Base-by-base conservation (phyloP, 2,888 invertebrate genomes). In the Folsomia manolachei region DNA sequence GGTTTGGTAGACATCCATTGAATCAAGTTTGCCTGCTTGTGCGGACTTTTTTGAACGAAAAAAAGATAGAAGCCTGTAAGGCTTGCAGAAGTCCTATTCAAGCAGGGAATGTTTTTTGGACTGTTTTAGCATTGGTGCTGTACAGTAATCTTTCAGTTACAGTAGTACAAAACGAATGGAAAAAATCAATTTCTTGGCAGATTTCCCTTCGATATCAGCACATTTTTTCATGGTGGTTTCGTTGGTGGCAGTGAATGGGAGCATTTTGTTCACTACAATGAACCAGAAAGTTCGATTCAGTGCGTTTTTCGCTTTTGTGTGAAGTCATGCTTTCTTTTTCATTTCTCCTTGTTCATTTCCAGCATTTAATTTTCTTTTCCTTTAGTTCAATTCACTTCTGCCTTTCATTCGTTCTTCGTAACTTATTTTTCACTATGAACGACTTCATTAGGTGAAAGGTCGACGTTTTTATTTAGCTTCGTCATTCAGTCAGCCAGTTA, bases 151-250 rank as follows among this genome's bases (percentile, higher is more conserved):
- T 56, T n/a, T 56, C 56, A 14, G 56, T n/a, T 56, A 56, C 39
- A 14, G 39, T 39, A 39, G 39, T 39, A 39, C 39, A 39, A 39
- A 14, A 14, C 14, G 4, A 14, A 39, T 51, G 25, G 65, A 24
- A 24, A 52, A 66, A 66, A 66, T 66, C 65, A 66, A 66, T 66
- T 70, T 77, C 56, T 74, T 77, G 77, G 77, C 77, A 77, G 73
- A 77, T 77, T 75, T 74, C 73, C 76, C 71, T 74, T 56, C 70
- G 71, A 76, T 73, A 76, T 76, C 76, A 76, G 76, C 76, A 75
- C 68, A 75, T 73, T 75, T 76, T 73, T 72, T 27, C 18, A 4
- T 39, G 39, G 39, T 39, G 39, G 39, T 39, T 68, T 51, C n/a
- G n/a, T n/a, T n/a, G n/a, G n/a, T n/a, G n/a, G 24, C 56, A 60